Percentiles rank a stretch among this genome's conserved stretches.
These are phyloP conservation scores for Drosophila dunni DNA, from an alignment of 1,140 invertebrate species.

Conservation along the genomic window DNA sequence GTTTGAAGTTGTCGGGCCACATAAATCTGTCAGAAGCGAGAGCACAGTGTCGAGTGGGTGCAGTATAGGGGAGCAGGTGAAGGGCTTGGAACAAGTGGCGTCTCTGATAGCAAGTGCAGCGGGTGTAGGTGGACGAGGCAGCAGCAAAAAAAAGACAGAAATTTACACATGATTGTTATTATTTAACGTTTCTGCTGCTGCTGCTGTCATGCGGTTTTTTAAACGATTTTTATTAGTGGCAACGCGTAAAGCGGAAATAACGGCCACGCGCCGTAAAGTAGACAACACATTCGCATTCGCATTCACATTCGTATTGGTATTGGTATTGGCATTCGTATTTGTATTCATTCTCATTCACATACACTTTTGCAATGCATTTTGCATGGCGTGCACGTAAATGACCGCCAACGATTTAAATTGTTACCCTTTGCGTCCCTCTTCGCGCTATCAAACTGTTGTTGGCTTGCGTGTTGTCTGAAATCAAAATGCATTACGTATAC, in stretches of 20 bases:
- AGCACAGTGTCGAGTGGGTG: constrained; percentile 5
- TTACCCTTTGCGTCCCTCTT: constrained; percentile 3
- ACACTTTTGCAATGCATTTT: constrained; percentile 50
- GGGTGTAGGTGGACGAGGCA: background rate
- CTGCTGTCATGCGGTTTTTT: constrained; percentile 77
- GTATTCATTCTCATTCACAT: background rate
- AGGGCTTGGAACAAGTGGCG: background rate
- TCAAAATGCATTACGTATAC: constrained; percentile 82
- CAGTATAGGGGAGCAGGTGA: background rate
- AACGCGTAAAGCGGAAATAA: constrained; percentile 79
- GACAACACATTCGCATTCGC: constrained; percentile 64
- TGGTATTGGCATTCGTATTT: constrained; percentile 46
- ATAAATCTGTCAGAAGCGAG: constrained; percentile 65
- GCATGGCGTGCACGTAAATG: constrained; percentile 81
- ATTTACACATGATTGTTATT: constrained; percentile 80
- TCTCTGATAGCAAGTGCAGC: background rate
- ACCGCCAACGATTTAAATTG: constrained; percentile 81
- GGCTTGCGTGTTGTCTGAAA: constrained; percentile 66
- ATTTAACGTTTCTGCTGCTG: constrained; percentile 66
- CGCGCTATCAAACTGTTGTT: background rate
- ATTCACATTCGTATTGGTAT: constrained; percentile 46
- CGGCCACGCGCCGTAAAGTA: constrained; percentile 79
- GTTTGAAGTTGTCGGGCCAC: constrained; percentile 73
- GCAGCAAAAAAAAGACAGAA: constrained; percentile 22
- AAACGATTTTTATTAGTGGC: constrained; percentile 81